Conservation (phyloP, 2,888 invertebrate species). For the Nasonia oneida region DNA sequence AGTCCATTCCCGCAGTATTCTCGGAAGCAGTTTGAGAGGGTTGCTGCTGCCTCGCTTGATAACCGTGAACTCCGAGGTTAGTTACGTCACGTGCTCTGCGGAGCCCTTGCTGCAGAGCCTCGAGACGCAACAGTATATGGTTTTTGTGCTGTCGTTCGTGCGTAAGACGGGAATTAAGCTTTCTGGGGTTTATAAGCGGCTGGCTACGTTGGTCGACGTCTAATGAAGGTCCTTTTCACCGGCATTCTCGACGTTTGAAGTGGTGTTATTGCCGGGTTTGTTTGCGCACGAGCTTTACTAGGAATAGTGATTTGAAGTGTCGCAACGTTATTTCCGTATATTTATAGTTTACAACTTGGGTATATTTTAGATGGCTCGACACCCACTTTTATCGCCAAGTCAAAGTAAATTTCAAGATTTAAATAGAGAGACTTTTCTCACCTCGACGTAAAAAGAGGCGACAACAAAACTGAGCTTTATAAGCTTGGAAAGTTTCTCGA, state of each 20-base stretch:
- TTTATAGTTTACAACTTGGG: background rate
- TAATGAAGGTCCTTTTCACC: background rate
- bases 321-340: too few species aligned
- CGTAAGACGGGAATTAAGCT: background rate
- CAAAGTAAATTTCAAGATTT: slow-evolving; percentile 4
- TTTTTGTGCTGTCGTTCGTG: background rate
- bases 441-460: background rate
- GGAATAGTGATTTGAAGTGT: too few species aligned
- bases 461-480: background rate
- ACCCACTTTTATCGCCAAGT: background rate
- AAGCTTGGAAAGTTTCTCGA: background rate
- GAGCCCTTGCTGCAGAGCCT: background rate
- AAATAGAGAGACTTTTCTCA: background rate
- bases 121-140: background rate
- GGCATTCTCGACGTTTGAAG: background rate
- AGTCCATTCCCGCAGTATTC: background rate
- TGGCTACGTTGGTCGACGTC: background rate
- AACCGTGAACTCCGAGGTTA: background rate
- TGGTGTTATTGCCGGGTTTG: background rate
- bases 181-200: background rate
- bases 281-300: background rate
- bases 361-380: background rate
- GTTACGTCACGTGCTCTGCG: background rate
- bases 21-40: background rate
- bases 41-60: background rate